These are phyloP conservation scores for Peromyscus attwateri DNA, from an alignment of 2,797 vertebrate species.

Conservation along the genomic window DNA sequence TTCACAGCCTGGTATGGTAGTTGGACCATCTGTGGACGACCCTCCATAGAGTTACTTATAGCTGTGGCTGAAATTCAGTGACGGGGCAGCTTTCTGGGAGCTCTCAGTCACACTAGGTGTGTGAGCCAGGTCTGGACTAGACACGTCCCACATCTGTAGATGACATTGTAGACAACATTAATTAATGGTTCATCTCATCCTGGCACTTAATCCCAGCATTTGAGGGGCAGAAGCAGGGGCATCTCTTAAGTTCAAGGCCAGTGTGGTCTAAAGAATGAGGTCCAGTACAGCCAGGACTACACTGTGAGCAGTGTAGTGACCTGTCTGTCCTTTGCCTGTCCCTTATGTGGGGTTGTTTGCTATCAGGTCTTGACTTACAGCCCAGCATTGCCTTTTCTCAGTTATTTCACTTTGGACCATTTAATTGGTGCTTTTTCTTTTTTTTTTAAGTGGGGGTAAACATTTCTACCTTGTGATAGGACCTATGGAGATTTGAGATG, in stretches of 20 bases:
- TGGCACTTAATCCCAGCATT: too few species aligned
- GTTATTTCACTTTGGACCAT: constrained; percentile 14
- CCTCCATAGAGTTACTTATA: neutral
- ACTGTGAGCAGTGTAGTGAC: neutral
- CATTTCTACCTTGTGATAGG: neutral
- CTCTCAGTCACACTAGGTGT: constrained; percentile 6
- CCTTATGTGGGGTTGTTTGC: neutral
- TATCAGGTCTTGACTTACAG: neutral
- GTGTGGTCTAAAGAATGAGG: too few species aligned
- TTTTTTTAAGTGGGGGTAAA: constrained; percentile 63
- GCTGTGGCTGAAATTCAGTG: constrained; percentile 18
- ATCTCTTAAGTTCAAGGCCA: too few species aligned
- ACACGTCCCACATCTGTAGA: constrained; percentile 18
- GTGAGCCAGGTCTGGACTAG: neutral
- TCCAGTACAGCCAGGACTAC: too few species aligned
- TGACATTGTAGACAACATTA: constrained; percentile 5
- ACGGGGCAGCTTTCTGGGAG: constrained; percentile 14
- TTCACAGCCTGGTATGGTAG: neutral
- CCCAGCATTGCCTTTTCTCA: neutral
- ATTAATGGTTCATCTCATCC: too few species aligned
- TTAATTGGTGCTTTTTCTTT: constrained; percentile 55
- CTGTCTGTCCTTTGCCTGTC: neutral
- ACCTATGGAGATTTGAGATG: neutral
- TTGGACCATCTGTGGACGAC: neutral
- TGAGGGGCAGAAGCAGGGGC: too few species aligned